Percentiles rank a stretch among this genome's conserved stretches.
These are phyloP conservation scores for Euglossa dilemma DNA, from an alignment of 1,140 invertebrate genomes.

Conservation along the genomic window DNA sequence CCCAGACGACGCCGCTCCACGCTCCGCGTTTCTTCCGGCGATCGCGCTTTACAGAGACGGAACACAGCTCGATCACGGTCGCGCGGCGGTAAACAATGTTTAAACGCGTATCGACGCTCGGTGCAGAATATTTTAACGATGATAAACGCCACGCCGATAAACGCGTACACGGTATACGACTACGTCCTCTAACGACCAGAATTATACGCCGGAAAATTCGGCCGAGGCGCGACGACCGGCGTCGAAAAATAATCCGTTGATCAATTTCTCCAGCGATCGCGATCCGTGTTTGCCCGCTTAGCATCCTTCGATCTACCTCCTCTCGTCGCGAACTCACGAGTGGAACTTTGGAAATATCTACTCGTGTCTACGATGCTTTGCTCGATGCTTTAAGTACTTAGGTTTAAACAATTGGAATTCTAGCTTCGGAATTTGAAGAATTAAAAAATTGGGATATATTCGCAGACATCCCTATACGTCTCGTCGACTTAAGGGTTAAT, in stretches of 20 bases:
- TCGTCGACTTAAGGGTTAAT: too few species aligned
- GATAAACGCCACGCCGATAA: conserved; percentile 27
- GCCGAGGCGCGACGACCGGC: neutral
- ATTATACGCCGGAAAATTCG: conserved; percentile 1
- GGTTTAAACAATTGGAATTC: too few species aligned
- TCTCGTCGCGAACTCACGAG: too few species aligned
- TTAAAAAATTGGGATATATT: too few species aligned
- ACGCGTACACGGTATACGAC: conserved; percentile 5
- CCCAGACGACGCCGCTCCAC: neutral
- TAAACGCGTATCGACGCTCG: conserved; percentile 33
- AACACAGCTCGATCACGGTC: conserved; percentile 6
- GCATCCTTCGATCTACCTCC: too few species aligned
- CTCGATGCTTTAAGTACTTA: too few species aligned
- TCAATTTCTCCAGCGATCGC: neutral
- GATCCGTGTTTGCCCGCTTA: too few species aligned
- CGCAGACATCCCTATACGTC: too few species aligned
- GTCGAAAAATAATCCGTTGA: neutral
- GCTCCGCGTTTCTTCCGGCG: neutral
- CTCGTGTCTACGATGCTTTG: too few species aligned
- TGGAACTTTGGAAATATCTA: too few species aligned
- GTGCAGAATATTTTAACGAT: conserved; percentile 44
- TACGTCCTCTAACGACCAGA: neutral
- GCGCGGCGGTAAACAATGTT: conserved; percentile 23
- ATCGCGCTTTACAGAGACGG: neutral
- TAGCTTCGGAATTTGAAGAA: too few species aligned